These are phyloP conservation scores for Pogonocherus hispidulus DNA, from an alignment of 2,888 invertebrate genomes.

Conservation along the genomic window DNA sequence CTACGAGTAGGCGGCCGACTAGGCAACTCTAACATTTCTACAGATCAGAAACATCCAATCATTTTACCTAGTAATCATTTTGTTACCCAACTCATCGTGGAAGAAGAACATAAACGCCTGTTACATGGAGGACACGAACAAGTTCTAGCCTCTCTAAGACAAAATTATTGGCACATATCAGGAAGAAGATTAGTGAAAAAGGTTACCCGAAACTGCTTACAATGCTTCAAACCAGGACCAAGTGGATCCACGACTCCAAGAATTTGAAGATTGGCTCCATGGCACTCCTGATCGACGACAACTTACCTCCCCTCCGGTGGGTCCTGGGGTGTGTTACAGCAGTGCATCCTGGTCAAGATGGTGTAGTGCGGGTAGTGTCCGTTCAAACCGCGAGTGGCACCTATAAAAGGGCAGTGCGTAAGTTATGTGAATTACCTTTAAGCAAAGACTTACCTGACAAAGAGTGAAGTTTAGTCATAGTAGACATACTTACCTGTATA, in stretches of 20 bases:
- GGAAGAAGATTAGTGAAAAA: constrained; percentile 3
- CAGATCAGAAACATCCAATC: too few relatives aligned
- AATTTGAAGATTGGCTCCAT: neutral
- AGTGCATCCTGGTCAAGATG: neutral
- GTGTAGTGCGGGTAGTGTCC: too few relatives aligned
- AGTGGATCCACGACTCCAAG: too few relatives aligned
- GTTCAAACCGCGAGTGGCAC: too few relatives aligned
- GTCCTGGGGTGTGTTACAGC: neutral
- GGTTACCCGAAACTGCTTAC: neutral
- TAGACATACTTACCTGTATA: too few relatives aligned
- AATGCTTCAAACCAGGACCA: neutral
- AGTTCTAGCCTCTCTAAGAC: neutral
- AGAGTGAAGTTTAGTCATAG: too few relatives aligned
- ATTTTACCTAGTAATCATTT: neutral
- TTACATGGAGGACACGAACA: constrained; percentile 8
- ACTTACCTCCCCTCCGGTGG: neutral
- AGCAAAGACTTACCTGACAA: too few relatives aligned
- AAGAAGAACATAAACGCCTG: constrained; percentile 7
- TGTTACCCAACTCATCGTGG: neutral
- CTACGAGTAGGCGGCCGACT: too few relatives aligned
- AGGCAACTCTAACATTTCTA: too few relatives aligned
- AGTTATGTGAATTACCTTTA: too few relatives aligned
- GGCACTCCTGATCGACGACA: neutral
- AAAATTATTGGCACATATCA: neutral
- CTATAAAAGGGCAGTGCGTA: too few relatives aligned